phyloP scores from a whole-genome alignment of 35 echinoderm and acorn worm species.

The Heliocidaris tuberculata region DNA sequence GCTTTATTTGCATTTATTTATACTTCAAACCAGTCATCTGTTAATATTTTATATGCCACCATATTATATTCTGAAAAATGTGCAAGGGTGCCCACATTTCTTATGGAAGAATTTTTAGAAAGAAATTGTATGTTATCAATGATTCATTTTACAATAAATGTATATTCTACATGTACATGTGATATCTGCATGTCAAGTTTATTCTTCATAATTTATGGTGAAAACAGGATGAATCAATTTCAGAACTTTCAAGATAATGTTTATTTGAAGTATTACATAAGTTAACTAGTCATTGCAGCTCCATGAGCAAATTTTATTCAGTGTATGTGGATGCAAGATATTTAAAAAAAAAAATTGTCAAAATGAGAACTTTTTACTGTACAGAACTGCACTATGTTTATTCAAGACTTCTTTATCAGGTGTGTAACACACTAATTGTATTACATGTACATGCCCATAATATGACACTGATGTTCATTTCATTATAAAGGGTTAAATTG shows the following conservation, averaged over 20 bases:
- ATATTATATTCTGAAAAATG: background rate
- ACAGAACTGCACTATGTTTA: background rate
- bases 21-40: too few relatives aligned
- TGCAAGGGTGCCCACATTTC: background rate
- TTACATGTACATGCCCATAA: background rate
- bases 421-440: background rate
- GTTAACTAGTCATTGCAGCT: background rate
- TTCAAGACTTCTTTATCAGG: background rate
- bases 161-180: background rate
- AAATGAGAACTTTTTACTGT: background rate
- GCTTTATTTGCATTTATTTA: too few relatives aligned
- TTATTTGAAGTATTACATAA: background rate
- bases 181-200: background rate
- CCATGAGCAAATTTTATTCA: background rate
- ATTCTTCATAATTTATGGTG: background rate
- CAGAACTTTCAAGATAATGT: background rate
- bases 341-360: background rate
- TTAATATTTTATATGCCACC: too few relatives aligned
- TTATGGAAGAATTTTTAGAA: background rate
- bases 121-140: background rate
- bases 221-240: background rate
- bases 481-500: background rate
- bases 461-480: too few relatives aligned
- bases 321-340: background rate
- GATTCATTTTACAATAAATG: background rate